Base-by-base conservation (phyloP, 2,888 invertebrate genomes). In the Caenorhabditis parvicauda region DNA sequence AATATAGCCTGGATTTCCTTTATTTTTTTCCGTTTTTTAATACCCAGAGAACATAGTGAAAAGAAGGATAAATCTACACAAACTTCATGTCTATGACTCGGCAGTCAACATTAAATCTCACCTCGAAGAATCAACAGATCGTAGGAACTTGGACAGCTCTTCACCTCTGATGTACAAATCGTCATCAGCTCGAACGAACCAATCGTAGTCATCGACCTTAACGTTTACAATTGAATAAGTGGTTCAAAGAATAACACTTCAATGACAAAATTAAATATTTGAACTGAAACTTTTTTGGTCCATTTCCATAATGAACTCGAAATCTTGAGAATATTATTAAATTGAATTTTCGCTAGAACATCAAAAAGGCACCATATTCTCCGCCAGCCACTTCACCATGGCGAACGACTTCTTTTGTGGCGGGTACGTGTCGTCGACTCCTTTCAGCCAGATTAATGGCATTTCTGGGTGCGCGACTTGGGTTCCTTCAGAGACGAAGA, bases 341-440 rank as follows among this genome's bases (percentile, higher is more conserved):
- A n/a, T n/a, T n/a, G n/a, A n/a, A n/a, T n/a, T n/a, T n/a, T n/a
- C n/a, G n/a, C n/a, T n/a, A n/a, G 17, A 27, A 24, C 17, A 46
- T 25, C n/a, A 27, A 9, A 17, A 7, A 43, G 61, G 45, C 28
- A 76, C 76, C 70, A 84, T 91, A 80, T 91, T 87, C 81, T 93
- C 92, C 85, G 91, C 90, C 91, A 98, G 93, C 84, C 95, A 92
- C 74, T 86, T 85, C 39, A 86, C 75, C 86, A 86, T 86, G 90
- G 95, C 93, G 82, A 98, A 96, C 2, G 94, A 93, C 83, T 98
- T 98, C 85, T 93, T 95, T 83, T 96, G 96, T 1, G 98, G 98
- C 47, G 98, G 98, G 83, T 98, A 98, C 53, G 90, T 65, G 83
- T 96, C 96, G 83, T 95, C 94, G 14, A 96, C 94, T 42, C 88